phyloP scores from a whole-genome alignment of 2,113 vertebrate species.

The Dromiciops gliroides region DNA sequence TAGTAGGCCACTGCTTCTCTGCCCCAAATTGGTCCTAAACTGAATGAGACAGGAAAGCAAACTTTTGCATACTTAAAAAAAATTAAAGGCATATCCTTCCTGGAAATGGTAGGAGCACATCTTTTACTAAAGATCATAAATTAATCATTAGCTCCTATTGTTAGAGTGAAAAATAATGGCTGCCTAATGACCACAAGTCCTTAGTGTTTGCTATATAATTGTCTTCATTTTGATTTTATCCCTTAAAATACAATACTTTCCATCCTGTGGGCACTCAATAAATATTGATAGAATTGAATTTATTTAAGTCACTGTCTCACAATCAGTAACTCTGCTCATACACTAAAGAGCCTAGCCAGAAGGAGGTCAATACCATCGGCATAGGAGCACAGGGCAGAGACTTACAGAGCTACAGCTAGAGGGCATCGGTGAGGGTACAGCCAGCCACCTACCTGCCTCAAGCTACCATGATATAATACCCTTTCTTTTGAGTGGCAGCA shows the following conservation, averaged over 20 bases:
- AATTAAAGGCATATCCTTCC: constrained; percentile 12
- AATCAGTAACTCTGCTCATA: not conserved
- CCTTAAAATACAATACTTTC: not conserved
- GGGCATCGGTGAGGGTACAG: not conserved
- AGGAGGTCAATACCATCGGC: not conserved
- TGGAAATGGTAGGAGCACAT: not conserved
- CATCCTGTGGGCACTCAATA: not conserved
- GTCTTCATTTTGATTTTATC: not conserved
- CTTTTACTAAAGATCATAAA: constrained; percentile 26
- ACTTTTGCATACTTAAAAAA: not conserved
- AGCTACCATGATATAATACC: not conserved
- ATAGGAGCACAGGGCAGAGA: not conserved
- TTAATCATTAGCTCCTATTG: constrained; percentile 7
- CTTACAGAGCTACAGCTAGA: not conserved
- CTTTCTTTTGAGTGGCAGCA: not conserved
- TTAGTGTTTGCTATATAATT: constrained; percentile 7
- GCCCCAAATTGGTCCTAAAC: not conserved
- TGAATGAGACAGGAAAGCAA: not conserved
- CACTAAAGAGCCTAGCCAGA: not conserved
- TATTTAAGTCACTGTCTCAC: constrained; percentile 29
- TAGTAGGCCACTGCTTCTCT: not conserved
- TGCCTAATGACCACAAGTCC: not conserved
- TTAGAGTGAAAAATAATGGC: constrained; percentile 21
- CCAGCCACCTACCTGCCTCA: not conserved
- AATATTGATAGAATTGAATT: constrained; percentile 4